phyloP scores from a whole-genome alignment of 1,140 invertebrate species.

The Zophobas atratus region DNA sequence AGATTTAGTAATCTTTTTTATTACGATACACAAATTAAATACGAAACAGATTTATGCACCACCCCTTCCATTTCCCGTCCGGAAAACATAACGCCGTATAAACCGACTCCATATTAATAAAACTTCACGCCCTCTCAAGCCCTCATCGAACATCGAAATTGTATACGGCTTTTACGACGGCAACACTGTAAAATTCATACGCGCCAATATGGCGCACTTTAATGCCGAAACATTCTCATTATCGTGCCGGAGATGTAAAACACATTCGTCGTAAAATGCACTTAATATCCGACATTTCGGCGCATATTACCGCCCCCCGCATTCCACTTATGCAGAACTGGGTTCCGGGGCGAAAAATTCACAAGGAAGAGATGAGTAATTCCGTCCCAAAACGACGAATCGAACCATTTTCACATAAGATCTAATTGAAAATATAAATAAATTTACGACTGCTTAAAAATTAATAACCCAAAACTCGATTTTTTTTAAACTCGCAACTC shows the following conservation, averaged over 20 bases:
- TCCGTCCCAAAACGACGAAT: no score
- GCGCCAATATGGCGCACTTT: slow-evolving; percentile 38
- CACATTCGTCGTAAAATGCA: slow-evolving; percentile 40
- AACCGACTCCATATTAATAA: slow-evolving; percentile 40
- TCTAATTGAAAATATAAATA: no score
- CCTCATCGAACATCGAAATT: slow-evolving; percentile 31
- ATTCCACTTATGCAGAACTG: background rate
- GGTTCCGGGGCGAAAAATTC: background rate
- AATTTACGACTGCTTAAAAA: no score
- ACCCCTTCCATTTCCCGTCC: background rate
- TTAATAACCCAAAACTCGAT: no score
- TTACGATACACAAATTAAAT: slow-evolving; percentile 57
- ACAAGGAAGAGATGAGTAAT: no score
- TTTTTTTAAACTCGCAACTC: no score
- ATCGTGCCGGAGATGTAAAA: slow-evolving; percentile 39
- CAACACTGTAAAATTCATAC: slow-evolving; percentile 43
- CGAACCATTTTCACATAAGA: no score
- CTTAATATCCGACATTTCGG: slow-evolving; percentile 22
- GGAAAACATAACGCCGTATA: slow-evolving; percentile 3
- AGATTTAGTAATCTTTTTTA: slow-evolving; percentile 62
- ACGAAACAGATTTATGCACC: slow-evolving; percentile 57
- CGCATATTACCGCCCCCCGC: background rate
- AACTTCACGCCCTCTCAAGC: slow-evolving; percentile 18
- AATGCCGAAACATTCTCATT: slow-evolving; percentile 40
- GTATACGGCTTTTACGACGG: slow-evolving; percentile 33